Conservation (phyloP, 1,140 invertebrate species). For the Temnothorax curvispinosus region DNA sequence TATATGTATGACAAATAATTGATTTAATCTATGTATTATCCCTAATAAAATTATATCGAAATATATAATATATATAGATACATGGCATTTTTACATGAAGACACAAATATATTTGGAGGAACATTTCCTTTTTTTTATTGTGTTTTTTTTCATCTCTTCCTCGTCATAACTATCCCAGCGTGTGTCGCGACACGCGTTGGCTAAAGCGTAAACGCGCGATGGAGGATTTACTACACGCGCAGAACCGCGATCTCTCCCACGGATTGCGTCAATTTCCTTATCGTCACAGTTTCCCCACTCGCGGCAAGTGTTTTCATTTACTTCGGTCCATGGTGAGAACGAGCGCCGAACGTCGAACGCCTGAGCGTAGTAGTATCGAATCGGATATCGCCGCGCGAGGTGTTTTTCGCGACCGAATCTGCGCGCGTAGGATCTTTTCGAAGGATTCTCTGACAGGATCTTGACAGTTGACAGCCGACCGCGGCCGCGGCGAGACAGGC, state of each 20-base stretch:
- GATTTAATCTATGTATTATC: neutral
- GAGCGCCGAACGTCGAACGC: neutral
- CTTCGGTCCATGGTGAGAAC: slow-evolving; percentile 49
- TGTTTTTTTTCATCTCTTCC: neutral
- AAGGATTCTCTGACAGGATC: neutral
- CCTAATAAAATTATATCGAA: slow-evolving; percentile 2
- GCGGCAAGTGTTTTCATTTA: slow-evolving; percentile 74
- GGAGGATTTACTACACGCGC: neutral
- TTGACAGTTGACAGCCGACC: neutral
- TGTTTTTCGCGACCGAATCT: slow-evolving; percentile 3
- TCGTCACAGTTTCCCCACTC: slow-evolving; percentile 78
- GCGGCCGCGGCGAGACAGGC: neutral
- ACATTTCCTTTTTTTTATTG: neutral
- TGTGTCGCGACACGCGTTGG: neutral
- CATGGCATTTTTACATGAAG: too few species aligned
- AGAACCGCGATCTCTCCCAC: slow-evolving; percentile 19
- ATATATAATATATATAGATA: too few species aligned
- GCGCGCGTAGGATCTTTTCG: neutral
- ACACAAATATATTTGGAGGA: too few species aligned
- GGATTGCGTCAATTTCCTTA: slow-evolving; percentile 63
- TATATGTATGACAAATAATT: neutral
- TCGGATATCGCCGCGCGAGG: slow-evolving; percentile 56
- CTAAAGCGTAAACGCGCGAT: neutral
- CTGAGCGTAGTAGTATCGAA: slow-evolving; percentile 62
- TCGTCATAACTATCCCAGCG: neutral